These are phyloP conservation scores for Sycobia sp. DNA, from an alignment of 1,140 invertebrate genomes.

Conservation along the genomic window DNA sequence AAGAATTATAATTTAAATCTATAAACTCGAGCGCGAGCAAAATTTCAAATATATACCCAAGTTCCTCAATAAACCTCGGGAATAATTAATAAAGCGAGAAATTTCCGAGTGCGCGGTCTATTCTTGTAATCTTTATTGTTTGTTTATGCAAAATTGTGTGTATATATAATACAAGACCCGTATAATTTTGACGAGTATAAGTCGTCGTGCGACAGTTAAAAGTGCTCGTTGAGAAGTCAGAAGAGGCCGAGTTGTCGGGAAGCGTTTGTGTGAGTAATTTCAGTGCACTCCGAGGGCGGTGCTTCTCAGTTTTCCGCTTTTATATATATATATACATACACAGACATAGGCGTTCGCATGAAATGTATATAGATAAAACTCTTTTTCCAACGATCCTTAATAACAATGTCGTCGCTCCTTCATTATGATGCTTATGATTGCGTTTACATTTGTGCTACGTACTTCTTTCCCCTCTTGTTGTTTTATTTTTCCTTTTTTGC, in stretches of 20 bases:
- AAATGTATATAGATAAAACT: background rate
- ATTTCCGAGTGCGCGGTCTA: background rate
- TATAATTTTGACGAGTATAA: constrained; percentile 18
- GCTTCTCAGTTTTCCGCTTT: background rate
- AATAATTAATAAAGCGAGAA: too few relatives aligned
- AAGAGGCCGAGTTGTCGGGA: background rate
- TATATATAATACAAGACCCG: background rate
- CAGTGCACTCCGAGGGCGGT: background rate
- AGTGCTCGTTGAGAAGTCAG: constrained; percentile 3
- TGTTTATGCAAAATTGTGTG: background rate
- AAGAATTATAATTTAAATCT: too few relatives aligned
- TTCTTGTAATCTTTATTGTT: background rate
- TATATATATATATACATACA: background rate
- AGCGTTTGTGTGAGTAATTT: background rate
- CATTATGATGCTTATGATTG: background rate
- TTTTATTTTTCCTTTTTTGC: background rate
- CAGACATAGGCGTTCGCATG: too few relatives aligned
- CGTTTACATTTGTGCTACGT: background rate
- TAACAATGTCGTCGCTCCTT: constrained; percentile 1
- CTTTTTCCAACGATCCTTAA: background rate
- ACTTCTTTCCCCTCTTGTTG: too few relatives aligned
- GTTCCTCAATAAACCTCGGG: background rate
- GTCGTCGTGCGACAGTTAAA: constrained; percentile 17
- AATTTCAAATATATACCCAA: background rate
- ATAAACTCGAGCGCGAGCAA: too few relatives aligned